Evolutionary conservation across 1,140 invertebrate genomes (phyloP).

Genomic region (Delia radicum): DNA sequence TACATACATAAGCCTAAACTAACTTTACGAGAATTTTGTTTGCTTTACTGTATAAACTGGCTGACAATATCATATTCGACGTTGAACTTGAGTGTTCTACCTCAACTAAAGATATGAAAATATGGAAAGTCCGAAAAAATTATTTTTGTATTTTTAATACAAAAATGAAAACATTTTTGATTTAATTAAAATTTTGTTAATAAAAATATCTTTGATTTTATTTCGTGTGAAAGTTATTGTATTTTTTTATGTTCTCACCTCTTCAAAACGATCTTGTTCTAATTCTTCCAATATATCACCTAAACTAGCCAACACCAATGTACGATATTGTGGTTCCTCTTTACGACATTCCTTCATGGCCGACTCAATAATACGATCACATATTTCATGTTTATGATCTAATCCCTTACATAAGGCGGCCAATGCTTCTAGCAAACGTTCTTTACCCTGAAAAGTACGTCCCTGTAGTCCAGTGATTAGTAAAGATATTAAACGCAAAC

Average conservation of each 20-base stretch:
- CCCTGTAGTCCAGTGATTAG: constrained; percentile 74
- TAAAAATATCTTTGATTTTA: too few species aligned
- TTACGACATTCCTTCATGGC: constrained; percentile 79
- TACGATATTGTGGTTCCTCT: constrained; percentile 75
- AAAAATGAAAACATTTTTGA: too few species aligned
- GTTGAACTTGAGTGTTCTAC: too few species aligned
- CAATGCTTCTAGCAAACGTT: constrained; percentile 75
- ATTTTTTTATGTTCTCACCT: constrained; percentile 45
- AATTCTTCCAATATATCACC: constrained; percentile 73
- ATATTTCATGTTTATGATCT: constrained; percentile 54
- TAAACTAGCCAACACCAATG: constrained; percentile 70
- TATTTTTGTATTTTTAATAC: too few species aligned
- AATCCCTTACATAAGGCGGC: constrained; percentile 70
- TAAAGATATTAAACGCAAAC: constrained; percentile 68
- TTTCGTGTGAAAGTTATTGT: too few species aligned
- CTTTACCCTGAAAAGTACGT: constrained; percentile 86
- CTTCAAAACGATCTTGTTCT: constrained; percentile 70
- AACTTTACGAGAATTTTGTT: too few species aligned
- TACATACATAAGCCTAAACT: too few species aligned
- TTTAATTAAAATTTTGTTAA: too few species aligned
- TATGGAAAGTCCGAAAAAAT: too few species aligned
- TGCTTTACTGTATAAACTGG: too few species aligned
- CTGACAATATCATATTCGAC: too few species aligned
- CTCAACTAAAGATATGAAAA: too few species aligned
- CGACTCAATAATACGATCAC: constrained; percentile 63